phyloP scores from a whole-genome alignment of 2,113 vertebrate species.

The Lates calcarifer region DNA sequence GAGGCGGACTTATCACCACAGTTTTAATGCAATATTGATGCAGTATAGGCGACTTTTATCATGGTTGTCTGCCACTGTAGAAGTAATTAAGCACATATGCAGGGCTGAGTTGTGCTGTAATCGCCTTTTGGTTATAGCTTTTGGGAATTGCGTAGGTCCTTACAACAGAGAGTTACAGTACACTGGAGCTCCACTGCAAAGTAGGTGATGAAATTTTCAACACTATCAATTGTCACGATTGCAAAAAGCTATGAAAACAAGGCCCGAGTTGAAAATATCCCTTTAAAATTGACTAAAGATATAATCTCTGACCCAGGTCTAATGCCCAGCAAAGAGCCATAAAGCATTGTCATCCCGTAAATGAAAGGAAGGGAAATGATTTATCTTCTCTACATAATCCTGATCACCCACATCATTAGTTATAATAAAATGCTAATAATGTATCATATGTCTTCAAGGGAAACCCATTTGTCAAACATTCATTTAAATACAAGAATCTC shows the following conservation, averaged over 20 bases:
- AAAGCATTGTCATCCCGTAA: conserved; percentile 54
- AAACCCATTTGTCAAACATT: conserved; percentile 77
- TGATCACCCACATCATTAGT: conserved; percentile 82
- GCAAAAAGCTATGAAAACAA: conserved; percentile 35
- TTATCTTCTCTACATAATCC: conserved; percentile 76
- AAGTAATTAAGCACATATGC: conserved; percentile 46
- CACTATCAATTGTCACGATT: conserved; percentile 2
- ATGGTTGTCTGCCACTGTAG: not conserved
- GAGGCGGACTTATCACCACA: conserved; percentile 19
- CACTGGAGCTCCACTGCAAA: not conserved
- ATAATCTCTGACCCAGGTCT: conserved; percentile 48
- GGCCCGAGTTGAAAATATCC: conserved; percentile 37
- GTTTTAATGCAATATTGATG: conserved; percentile 53
- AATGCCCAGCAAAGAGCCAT: conserved; percentile 48
- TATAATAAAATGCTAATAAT: conserved; percentile 80
- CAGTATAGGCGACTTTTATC: conserved; percentile 30
- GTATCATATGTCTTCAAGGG: conserved; percentile 72
- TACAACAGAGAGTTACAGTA: not conserved
- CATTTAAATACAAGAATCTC: conserved; percentile 64
- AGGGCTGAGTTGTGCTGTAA: conserved; percentile 18
- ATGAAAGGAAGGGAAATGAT: conserved; percentile 72
- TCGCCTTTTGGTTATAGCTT: conserved; percentile 22
- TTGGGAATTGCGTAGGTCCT: conserved; percentile 14
- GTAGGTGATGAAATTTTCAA: conserved; percentile 9
- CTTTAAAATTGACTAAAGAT: conserved; percentile 26